Evolutionary conservation across 2,113 vertebrate genomes (phyloP).

Genomic region (Heterotis niloticus): DNA sequence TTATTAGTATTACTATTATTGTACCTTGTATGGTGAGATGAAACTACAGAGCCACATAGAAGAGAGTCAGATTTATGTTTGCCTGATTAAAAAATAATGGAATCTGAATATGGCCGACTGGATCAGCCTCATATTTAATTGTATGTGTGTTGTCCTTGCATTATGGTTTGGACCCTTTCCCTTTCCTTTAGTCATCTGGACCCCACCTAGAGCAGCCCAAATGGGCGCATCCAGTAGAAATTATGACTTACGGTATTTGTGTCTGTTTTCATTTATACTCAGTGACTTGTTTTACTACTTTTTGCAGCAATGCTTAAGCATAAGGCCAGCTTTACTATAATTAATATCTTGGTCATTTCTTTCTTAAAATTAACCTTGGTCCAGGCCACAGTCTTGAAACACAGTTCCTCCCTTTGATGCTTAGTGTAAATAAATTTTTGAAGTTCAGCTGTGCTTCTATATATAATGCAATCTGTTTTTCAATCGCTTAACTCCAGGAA

Average conservation of each 20-base stretch:
- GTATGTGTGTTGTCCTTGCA: slow-evolving; percentile 47
- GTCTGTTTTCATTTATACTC: background rate
- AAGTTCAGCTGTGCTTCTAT: too few species aligned
- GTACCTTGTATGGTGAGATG: slow-evolving; percentile 48
- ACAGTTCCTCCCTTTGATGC: background rate
- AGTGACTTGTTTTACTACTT: background rate
- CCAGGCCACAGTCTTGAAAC: background rate
- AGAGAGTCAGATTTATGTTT: slow-evolving; percentile 48
- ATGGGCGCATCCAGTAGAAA: slow-evolving; percentile 28
- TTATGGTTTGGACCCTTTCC: slow-evolving; percentile 36
- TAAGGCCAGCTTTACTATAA: background rate
- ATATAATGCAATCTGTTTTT: background rate
- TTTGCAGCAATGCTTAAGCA: too few species aligned
- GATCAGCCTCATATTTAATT: slow-evolving; percentile 48
- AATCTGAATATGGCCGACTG: slow-evolving; percentile 49
- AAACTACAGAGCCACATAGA: slow-evolving; percentile 45
- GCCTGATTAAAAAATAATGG: background rate
- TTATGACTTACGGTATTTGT: background rate
- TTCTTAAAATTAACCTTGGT: background rate
- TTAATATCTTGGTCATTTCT: background rate
- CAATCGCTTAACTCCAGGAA: background rate
- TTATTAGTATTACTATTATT: too few species aligned
- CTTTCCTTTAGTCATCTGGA: slow-evolving; percentile 27
- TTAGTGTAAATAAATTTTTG: background rate
- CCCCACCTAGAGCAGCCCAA: slow-evolving; percentile 48